These are phyloP conservation scores for Plutella xylostella DNA, from an alignment of 2,888 invertebrate genomes.

Conservation along the genomic window DNA sequence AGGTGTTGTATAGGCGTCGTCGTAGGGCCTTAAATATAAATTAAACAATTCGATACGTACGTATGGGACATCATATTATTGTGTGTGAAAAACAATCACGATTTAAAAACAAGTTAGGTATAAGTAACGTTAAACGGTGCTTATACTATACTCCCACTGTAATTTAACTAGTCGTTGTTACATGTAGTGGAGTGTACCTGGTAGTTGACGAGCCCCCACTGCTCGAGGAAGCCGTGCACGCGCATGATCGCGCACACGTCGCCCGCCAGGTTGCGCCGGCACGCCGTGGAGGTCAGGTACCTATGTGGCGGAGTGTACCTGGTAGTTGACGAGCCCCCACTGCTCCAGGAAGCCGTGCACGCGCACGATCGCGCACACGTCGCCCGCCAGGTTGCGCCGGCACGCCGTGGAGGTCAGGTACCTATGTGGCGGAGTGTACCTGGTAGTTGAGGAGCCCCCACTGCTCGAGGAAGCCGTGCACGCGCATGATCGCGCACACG, in stretches of 20 bases:
- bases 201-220: slow-evolving; percentile 99
- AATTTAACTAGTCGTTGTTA: not conserved
- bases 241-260: slow-evolving; percentile 99
- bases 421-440: slow-evolving; percentile 69
- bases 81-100: too few relatives aligned
- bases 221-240: slow-evolving; percentile 98
- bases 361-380: slow-evolving; percentile 98
- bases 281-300: slow-evolving; percentile 98
- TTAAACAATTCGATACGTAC: too few relatives aligned
- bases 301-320: slow-evolving; percentile 88
- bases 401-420: slow-evolving; percentile 98
- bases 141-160: too few relatives aligned
- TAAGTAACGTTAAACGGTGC: too few relatives aligned
- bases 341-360: slow-evolving; percentile 99
- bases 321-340: slow-evolving; percentile 99
- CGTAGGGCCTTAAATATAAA: too few relatives aligned
- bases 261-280: slow-evolving; percentile 96
- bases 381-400: slow-evolving; percentile 97
- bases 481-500: slow-evolving; percentile 98
- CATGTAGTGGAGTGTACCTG: too few relatives aligned
- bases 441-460: slow-evolving; percentile 99
- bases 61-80: too few relatives aligned
- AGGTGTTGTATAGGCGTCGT: too few relatives aligned
- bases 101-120: too few relatives aligned
- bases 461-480: slow-evolving; percentile 98